Conservation (phyloP, 2,888 invertebrate genomes). For the Ochropleura plecta region DNA sequence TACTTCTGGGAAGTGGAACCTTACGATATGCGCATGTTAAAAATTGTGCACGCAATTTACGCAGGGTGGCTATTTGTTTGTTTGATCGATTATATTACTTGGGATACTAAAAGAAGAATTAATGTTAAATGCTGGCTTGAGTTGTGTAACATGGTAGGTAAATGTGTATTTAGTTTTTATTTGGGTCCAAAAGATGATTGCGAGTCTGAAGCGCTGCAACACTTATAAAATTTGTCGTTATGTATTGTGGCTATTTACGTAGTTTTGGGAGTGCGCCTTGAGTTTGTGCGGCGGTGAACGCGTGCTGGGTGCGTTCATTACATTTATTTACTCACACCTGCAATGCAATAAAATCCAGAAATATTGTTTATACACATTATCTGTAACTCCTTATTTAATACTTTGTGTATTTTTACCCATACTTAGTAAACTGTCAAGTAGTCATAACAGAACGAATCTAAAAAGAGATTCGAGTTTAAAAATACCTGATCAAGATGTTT, state of each 20-base stretch:
- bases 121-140: constrained; percentile 28
- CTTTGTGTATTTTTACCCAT: constrained; percentile 27
- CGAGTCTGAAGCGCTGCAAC: constrained; percentile 46
- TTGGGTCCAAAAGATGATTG: constrained; percentile 72
- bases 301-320: constrained; percentile 75
- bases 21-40: constrained; percentile 19
- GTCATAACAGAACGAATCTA: constrained; percentile 6
- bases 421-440: constrained; percentile 17
- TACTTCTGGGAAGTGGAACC: constrained; percentile 19
- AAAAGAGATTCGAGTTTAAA: constrained; percentile 20
- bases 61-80: constrained; percentile 37
- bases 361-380: constrained; percentile 13
- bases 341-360: constrained; percentile 30
- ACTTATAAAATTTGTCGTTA: constrained; percentile 47
- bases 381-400: constrained; percentile 31
- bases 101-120: constrained; percentile 20
- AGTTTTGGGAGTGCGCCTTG: constrained; percentile 65
- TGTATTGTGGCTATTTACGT: constrained; percentile 48
- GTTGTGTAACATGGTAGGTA: constrained; percentile 42
- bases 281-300: constrained; percentile 75
- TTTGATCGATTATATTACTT: constrained; percentile 21
- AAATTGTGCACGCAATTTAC: constrained; percentile 29
- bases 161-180: constrained; percentile 59
- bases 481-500: constrained; percentile 63
- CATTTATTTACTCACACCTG: constrained; percentile 54